These are phyloP conservation scores for Neogale vison DNA, from an alignment of 2,113 vertebrate species.

Conservation along the genomic window DNA sequence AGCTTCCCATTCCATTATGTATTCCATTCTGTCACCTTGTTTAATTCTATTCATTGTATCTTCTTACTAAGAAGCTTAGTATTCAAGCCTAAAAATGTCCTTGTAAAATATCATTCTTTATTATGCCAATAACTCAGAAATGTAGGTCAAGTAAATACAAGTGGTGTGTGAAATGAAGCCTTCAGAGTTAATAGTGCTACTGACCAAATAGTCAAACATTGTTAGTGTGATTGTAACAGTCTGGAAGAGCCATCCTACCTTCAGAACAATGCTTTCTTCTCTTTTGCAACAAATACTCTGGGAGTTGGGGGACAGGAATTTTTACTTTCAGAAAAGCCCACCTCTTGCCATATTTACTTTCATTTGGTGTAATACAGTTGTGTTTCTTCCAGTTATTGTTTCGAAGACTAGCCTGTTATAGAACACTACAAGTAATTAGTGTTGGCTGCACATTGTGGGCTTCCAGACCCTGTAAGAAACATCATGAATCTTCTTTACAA, in stretches of 20 bases:
- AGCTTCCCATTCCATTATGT: background rate
- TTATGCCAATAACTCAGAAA: slow-evolving; percentile 64
- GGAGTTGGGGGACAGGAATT: background rate
- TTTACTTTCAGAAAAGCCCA: background rate
- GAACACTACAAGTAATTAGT: background rate
- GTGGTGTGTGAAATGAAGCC: slow-evolving; percentile 52
- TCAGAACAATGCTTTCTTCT: background rate
- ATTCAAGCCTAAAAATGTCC: slow-evolving; percentile 41
- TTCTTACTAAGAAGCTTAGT: slow-evolving; percentile 48
- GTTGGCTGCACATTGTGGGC: background rate
- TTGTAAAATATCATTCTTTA: slow-evolving; percentile 56
- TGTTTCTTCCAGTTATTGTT: background rate
- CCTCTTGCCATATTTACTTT: background rate
- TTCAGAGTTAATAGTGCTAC: slow-evolving; percentile 31
- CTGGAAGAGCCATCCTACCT: background rate
- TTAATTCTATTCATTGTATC: slow-evolving; percentile 21
- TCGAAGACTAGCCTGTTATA: background rate
- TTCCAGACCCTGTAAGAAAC: background rate
- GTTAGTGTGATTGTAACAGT: background rate
- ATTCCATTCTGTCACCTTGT: background rate
- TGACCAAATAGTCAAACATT: background rate
- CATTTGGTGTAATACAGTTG: background rate
- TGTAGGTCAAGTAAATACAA: slow-evolving; percentile 65
- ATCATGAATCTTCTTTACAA: background rate
- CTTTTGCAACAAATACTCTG: background rate